Base-by-base conservation (phyloP, 2,797 vertebrate species). In the Periparus ater region DNA sequence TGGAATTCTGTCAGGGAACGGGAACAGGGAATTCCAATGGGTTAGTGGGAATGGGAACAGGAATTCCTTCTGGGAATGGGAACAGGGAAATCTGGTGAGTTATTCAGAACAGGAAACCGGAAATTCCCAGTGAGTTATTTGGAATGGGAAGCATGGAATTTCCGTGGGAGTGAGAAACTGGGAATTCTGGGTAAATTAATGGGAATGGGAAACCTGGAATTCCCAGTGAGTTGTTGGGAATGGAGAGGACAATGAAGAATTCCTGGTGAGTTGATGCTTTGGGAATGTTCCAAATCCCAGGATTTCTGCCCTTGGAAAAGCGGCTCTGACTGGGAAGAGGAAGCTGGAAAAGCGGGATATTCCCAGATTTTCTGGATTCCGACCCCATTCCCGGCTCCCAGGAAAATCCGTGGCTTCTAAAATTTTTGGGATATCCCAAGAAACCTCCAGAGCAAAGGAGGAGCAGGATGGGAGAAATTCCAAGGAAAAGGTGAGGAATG, bases 81-180 rank as follows among this genome's bases (percentile, higher is more conserved):
- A 38, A 38, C 0, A 1, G 2, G 65, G 30, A 27, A 71, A 44
- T n/a, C 17, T 8, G 23, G 10, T 2, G 22, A 15, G 16, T 5
- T 5, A 11, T 2, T 32, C 17, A 21, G 22, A 42, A 30, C 22
- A 27, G 22, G 22, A 65, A n/a, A 45, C 10, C 4, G 5, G 57
- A 23, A 58, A 36, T 36, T 38, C 5, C 14, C 19, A 8, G 18
- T 2, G 53, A 54, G 51, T 20, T 13, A 14, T 2, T 22, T 13
- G 55, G 20, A 57, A 7, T 11, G 50, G 50, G 27, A 29, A 51
- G 18, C 4, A 3, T 27, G 50, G 50, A 29, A 51, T 38, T 38
- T 10, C 36, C 36, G 10, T 45, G 15, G 17, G 62, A 45, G 32
- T 17, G 30, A 25, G 25, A 27, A 60, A 60, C 1, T 1, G 0